Base-by-base conservation (phyloP, 1,140 invertebrate genomes). In the Yoshiicerus persimilis region DNA sequence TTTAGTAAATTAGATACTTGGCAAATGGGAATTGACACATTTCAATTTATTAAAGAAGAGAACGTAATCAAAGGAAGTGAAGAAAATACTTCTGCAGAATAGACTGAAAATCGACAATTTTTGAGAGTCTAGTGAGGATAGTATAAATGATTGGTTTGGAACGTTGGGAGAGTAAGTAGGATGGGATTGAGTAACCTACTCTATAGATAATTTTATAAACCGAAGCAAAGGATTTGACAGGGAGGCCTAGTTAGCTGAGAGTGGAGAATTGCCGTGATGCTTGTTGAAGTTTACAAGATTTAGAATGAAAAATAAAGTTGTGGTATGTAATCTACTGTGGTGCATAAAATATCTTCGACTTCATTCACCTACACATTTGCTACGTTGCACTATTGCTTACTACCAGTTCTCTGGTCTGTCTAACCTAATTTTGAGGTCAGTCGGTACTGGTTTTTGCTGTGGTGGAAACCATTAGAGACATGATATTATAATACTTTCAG, bases 401-500 rank as follows among this genome's bases (percentile, higher is more conserved):
- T 80, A 80, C 75, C 75, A 36, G 75, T 80, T 80, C 75, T 80
- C 34, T 80, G 75, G 75, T 32, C 75, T 80, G 32, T 34, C 75
- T 80, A 80, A 80, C 75, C 75, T 80, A 80, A 80, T 80, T 80
- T 80, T 80, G 75, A 80, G 75, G 75, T 80, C 75, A 80, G 75
- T 80, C 75, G 75, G 75, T 80, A 80, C 75, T 80, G 75, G 75
- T 80, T 80, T 34, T 80, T 80, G 75, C 75, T 38, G 75, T 80
- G 75, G 75, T 38, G 32, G 32, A 80, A 38, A 80, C 75, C 13
- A 80, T 34, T 80, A 38, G 20, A 80, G 34, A 36, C 75, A 36
- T 80, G 75, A 80, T 80, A 80, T 80, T 38, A 80, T 20, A 34
- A 38, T 38, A 36, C 75, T 36, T 23, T 80, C 32, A 70, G 64